Evolutionary conservation across 2,797 vertebrate genomes (phyloP), one percentile per base, ranked within the genome.

Genomic region (Falco berigora): DNA sequence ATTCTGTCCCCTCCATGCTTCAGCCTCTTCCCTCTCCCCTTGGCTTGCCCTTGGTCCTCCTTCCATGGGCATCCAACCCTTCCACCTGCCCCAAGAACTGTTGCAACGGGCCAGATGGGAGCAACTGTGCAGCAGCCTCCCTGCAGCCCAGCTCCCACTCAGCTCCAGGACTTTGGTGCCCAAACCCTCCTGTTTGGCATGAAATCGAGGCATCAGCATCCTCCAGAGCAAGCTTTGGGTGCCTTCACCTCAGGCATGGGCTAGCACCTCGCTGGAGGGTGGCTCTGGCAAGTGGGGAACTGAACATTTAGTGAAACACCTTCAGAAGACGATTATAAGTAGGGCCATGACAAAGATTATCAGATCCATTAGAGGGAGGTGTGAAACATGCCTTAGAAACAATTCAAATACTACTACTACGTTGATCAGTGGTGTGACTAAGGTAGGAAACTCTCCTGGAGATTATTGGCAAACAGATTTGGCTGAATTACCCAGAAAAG

Each of bases 21-120:
- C 69, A 28, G 46, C 34, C 34, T 78, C 28, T n/a, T 38, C 69
- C 34, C 44, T 50, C 44, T 27, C 20, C 47, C 14, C 12, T 21
- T 30, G 25, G 13, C 38, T 30, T n/a, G 20, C 10, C n/a, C 71
- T 62, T 50, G 34, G 10, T 63, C 30, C 13, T 38, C 44, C 44
- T 61, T 18, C 47, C 13, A 3, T 0, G 14, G 27, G 34, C 30
- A 40, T 34, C 61, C 5, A 9, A 46, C 20, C 49, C 58, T 44
- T 28, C 15, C 21, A 8, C 30, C 16, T 9, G 5, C n/a, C 59
- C 55, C 66, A 10, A 59, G 69, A 28, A 8, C 4, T 61, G 3
- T 8, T 8, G 25, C 64, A 23, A 22, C 0, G 5, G 9, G 18
- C 10, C 6, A 1, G 6, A 0, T 24, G 24, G 34, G 64, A 64